Base-by-base conservation (phyloP, 2,888 invertebrate genomes). In the Epicampocera succincta region DNA sequence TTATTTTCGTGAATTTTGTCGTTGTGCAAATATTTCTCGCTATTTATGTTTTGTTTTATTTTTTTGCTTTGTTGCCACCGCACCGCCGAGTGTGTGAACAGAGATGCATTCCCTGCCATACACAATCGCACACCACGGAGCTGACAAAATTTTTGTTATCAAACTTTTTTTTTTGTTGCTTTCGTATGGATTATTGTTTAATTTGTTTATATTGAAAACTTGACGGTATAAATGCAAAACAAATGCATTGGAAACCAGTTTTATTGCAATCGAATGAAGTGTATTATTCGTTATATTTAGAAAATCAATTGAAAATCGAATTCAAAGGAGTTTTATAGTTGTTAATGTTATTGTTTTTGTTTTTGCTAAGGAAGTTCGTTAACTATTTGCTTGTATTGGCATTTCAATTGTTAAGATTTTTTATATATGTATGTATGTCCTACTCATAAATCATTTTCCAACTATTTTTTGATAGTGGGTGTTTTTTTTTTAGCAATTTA, bases 1-100 rank as follows among this genome's bases (percentile, higher is more conserved):
- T 50, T 66, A 25, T 66, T 60, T 60, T 71, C 21, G 38, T 50
- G 21, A 58, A 76, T 54, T 76, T 69, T 76, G 52, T 65, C 58
- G 58, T 38, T 78, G 65, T 58, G 63, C 60, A 61, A 54, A 69
- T 33, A 61, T 76, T 69, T 69, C 25, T 15, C 17, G 21, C 15
- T 17, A 25, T 66, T 17, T 58, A 58, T 56, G 50, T 40, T 50
- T 25, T 56, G 54, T 63, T 11, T 42, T 0, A 6, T 46, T 56
- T 29, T 25, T 56, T n/a, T n/a, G n/a, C n/a, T n/a, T 38, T 66
- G 40, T 46, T 56, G 38, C 13, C 33, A 52, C 11, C 4, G 4
- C 25, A 3, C 3, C 33, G 1, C 8, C 11, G 5, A 25, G 40
- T 19, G 21, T 11, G 58, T 54, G 52, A 38, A 44, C 50, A 44